These are phyloP conservation scores for Eueremaeus valkanovi DNA, from an alignment of 2,888 invertebrate genomes.

Conservation along the genomic window DNA sequence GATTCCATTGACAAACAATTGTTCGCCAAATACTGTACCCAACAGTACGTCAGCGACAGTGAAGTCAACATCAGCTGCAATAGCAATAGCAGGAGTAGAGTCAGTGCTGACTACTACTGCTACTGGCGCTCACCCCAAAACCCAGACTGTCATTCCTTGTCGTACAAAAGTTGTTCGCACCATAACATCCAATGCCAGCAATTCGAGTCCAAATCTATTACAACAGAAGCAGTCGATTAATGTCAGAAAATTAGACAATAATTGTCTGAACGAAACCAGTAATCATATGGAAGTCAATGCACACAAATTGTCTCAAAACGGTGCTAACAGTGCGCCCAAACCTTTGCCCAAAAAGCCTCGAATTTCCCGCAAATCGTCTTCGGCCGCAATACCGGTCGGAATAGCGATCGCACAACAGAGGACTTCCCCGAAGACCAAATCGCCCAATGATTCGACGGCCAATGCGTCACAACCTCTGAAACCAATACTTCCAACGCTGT, in stretches of 20 bases:
- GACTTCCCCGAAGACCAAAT: constrained; percentile 27
- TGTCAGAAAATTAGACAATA: not conserved
- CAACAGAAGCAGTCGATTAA: not conserved
- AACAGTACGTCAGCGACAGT: not conserved
- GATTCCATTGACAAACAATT: not conserved
- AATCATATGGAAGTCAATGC: not conserved
- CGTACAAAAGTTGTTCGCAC: constrained; percentile 4
- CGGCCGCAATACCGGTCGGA: constrained; percentile 15
- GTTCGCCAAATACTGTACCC: not conserved
- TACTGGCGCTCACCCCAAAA: not conserved
- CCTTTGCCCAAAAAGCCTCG: constrained; percentile 29
- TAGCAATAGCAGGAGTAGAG: not conserved
- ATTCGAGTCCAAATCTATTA: not conserved
- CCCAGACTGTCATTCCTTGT: constrained; percentile 17
- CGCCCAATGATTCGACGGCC: not conserved
- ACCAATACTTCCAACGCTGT: constrained; percentile 30
- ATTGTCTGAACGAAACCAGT: not conserved
- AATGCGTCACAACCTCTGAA: constrained; percentile 20
- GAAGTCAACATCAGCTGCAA: not conserved
- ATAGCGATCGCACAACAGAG: constrained; percentile 31
- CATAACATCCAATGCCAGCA: not conserved
- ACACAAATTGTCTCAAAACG: not conserved
- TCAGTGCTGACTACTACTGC: too few relatives aligned
- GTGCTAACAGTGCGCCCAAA: not conserved
- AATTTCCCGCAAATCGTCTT: not conserved